A percentile compares a stretch with the other conserved stretches of the same genome.
These are phyloP conservation scores for Mirounga angustirostris DNA, from an alignment of 2,113 vertebrate species.

Conservation along the genomic window DNA sequence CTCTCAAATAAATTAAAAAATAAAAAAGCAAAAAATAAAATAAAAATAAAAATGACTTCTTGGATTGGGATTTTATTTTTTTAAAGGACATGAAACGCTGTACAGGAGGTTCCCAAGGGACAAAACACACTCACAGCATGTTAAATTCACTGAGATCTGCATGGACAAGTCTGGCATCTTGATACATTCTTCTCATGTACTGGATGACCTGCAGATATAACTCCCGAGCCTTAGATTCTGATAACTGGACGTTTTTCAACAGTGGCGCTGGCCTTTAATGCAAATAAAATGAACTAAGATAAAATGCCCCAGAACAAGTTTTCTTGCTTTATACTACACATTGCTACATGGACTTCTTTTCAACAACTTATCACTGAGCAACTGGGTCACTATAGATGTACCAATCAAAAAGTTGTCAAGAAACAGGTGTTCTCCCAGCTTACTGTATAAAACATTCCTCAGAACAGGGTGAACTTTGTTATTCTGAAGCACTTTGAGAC, in stretches of 20 bases:
- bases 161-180: slow-evolving; percentile 95
- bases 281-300: slow-evolving; percentile 14
- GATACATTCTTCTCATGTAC: slow-evolving; percentile 97
- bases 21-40: not conserved
- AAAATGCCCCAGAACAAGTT: not conserved
- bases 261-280: slow-evolving; percentile 94
- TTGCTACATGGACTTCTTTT: not conserved
- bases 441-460: not conserved
- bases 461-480: not conserved
- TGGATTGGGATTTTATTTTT: not conserved
- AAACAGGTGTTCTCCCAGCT: not conserved
- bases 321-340: not conserved
- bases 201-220: slow-evolving; percentile 95
- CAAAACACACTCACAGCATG: slow-evolving; percentile 92
- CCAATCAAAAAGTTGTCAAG: not conserved
- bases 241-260: slow-evolving; percentile 93
- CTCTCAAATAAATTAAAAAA: not conserved
- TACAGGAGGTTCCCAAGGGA: accelerated
- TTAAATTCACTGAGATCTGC: slow-evolving; percentile 99
- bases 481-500: not conserved
- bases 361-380: not conserved
- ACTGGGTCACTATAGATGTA: not conserved
- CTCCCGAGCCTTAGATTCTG: slow-evolving; percentile 94
- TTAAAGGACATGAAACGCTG: not conserved
- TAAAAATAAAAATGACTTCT: not conserved